Evolutionary conservation across 2,888 invertebrate genomes (phyloP).

Genomic region (Trachelus troglodyta): DNA sequence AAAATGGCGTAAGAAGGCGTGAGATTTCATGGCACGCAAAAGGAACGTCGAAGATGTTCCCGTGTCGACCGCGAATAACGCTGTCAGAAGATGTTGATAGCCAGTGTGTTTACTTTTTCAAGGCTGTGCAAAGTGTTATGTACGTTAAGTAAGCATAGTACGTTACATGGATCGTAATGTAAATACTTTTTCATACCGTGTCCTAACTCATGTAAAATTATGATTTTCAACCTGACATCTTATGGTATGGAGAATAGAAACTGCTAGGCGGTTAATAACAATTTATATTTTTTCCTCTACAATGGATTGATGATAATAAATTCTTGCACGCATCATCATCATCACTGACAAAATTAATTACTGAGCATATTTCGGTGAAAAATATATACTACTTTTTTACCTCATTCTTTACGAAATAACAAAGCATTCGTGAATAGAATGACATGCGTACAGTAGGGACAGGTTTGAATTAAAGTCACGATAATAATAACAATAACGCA

Average conservation of each 20-base stretch:
- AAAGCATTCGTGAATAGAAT: no score
- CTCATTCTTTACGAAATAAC: no score
- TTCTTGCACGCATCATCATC: background rate
- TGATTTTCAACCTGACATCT: background rate
- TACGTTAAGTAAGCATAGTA: background rate
- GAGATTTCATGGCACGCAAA: background rate
- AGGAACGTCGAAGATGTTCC: background rate
- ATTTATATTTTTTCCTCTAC: background rate
- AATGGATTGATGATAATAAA: background rate
- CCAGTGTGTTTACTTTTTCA: background rate
- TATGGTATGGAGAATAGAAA: background rate
- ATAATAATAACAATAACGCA: background rate
- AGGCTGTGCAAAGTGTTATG: background rate
- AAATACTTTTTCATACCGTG: background rate
- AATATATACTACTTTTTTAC: background rate
- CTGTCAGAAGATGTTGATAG: background rate
- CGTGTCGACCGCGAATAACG: no score
- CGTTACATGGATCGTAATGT: background rate
- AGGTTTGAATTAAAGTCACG: background rate
- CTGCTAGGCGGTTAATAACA: background rate
- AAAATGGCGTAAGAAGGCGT: background rate
- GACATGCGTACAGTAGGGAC: no score
- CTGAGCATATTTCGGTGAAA: background rate
- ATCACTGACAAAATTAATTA: background rate
- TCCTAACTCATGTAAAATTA: background rate